A percentile compares a stretch with the other conserved stretches of the same genome.
phyloP scores from a whole-genome alignment of 2,888 invertebrate genomes.

The Cacoxenus indagator region DNA sequence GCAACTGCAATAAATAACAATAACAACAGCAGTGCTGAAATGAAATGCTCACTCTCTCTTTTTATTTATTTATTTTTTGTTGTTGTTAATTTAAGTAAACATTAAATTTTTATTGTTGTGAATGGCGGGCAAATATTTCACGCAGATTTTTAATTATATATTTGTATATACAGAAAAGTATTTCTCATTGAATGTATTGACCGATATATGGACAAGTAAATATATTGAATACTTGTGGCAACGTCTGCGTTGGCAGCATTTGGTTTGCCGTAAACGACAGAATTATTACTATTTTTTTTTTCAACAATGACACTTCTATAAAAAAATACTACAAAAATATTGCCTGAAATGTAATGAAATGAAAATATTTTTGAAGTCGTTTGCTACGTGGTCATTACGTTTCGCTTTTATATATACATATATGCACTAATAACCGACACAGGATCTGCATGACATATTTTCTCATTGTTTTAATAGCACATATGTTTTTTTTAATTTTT shows the following conservation, averaged over 20 bases:
- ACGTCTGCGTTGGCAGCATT: not conserved
- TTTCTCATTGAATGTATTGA: not conserved
- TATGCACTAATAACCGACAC: too few species aligned
- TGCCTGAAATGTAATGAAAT: too few species aligned
- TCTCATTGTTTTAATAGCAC: not conserved
- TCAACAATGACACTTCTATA: not conserved
- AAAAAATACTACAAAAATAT: not conserved
- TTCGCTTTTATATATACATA: too few species aligned
- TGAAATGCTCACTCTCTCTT: not conserved
- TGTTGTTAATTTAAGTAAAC: not conserved
- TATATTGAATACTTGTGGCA: not conserved
- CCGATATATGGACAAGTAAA: not conserved
- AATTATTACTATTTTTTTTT: slow-evolving; percentile 7
- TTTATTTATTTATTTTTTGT: not conserved
- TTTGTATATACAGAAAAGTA: not conserved
- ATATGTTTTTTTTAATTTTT: not conserved
- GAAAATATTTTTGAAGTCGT: too few species aligned
- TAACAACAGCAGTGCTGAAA: not conserved
- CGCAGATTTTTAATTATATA: slow-evolving; percentile 4
- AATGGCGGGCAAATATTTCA: not conserved
- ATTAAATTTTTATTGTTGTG: not conserved
- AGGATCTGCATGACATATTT: too few species aligned
- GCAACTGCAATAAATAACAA: slow-evolving; percentile 1
- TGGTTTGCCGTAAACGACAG: not conserved
- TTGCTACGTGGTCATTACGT: too few species aligned